These are phyloP conservation scores for Leptopilina drosophilae DNA, from an alignment of 2,888 invertebrate species.

Conservation along the genomic window DNA sequence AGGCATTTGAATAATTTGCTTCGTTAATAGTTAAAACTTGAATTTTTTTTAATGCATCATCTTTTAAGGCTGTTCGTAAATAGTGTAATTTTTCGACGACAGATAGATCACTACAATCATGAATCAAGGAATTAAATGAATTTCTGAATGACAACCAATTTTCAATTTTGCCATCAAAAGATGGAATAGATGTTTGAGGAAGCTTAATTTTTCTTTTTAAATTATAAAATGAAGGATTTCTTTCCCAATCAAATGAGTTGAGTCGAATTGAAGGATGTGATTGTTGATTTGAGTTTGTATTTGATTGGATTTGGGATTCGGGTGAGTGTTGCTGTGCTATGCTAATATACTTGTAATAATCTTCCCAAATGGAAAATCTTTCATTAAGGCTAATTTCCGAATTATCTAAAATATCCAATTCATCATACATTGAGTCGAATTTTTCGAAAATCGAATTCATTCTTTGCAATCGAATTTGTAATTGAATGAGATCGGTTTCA, in stretches of 20 bases:
- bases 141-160: conserved; percentile 56
- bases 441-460: no score
- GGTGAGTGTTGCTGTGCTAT: not conserved
- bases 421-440: no score
- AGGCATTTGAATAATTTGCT: conserved; percentile 50
- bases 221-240: not conserved
- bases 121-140: conserved; percentile 48
- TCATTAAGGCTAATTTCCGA: no score
- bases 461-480: no score
- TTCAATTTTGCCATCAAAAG: conserved; percentile 50
- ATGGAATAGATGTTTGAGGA: conserved; percentile 45
- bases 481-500: no score
- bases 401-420: no score
- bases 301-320: not conserved
- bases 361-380: no score
- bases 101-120: conserved; percentile 44
- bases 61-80: conserved; percentile 45
- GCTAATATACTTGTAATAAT: no score
- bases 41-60: conserved; percentile 50
- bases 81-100: conserved; percentile 51
- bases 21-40: conserved; percentile 44
- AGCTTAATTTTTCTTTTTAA: conserved; percentile 42
- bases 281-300: not conserved
- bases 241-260: not conserved
- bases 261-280: not conserved